Conservation (phyloP, 1,140 invertebrate species). For the Euwallacea fornicatus region DNA sequence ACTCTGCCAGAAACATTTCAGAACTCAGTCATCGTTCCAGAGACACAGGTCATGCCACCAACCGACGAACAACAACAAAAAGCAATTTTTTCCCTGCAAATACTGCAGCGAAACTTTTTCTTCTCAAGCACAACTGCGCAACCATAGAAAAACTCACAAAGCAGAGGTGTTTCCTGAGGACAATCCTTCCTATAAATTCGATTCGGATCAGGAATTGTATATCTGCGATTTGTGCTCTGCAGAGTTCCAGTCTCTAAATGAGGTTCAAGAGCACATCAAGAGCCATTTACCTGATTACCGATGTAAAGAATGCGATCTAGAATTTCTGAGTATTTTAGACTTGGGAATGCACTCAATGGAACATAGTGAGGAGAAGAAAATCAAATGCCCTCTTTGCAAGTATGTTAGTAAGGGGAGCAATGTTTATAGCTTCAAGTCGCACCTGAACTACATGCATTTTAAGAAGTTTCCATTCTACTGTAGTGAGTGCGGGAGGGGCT, state of each 20-base stretch:
- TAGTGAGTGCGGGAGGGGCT: constrained; percentile 57
- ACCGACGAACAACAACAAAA: too few species aligned
- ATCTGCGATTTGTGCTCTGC: constrained; percentile 37
- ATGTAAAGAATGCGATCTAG: constrained; percentile 31
- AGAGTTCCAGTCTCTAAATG: constrained; percentile 33
- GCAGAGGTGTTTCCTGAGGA: constrained; percentile 6
- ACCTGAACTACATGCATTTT: constrained; percentile 52
- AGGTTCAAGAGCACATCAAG: constrained; percentile 45
- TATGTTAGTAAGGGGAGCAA: constrained; percentile 32
- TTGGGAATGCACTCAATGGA: constrained; percentile 39
- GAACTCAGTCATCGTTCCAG: too few species aligned
- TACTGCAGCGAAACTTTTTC: constrained; percentile 11
- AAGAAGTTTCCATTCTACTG: constrained; percentile 58
- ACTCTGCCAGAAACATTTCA: too few species aligned
- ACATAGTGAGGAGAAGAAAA: constrained; percentile 24
- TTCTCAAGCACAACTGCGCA: constrained; percentile 18
- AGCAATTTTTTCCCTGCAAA: constrained; percentile 11
- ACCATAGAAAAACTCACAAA: constrained; percentile 29
- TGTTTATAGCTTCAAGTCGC: constrained; percentile 29
- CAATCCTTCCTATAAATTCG: constrained; percentile 2
- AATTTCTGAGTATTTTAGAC: constrained; percentile 33
- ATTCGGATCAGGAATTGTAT: constrained; percentile 11
- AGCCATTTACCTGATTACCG: constrained; percentile 18
- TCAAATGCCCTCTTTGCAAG: constrained; percentile 41
- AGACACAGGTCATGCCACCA: too few species aligned